Base-by-base conservation (phyloP, 2,797 vertebrate genomes). In the Pitangus sulphuratus region DNA sequence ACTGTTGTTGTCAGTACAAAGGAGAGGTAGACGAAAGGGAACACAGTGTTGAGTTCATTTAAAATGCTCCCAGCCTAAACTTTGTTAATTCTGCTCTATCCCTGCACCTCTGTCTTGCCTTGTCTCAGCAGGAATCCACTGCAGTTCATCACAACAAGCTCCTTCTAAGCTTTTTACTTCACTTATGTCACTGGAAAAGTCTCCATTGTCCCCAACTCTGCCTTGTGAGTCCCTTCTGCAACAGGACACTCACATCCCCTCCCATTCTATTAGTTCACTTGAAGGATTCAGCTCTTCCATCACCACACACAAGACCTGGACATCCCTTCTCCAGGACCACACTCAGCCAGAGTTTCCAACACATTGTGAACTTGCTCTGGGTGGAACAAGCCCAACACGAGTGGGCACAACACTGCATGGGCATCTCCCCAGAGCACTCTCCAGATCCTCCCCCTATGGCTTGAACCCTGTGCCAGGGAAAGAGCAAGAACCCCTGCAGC, bases 301-400 rank as follows among this genome's bases (percentile, higher is more conserved):
- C 51, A 45, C 45, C 44, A 39, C 10, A 2, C 1, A 13, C 13
- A 12, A 10, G 8, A 37, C 39, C 45, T 19, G 8, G 3, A n/a
- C 6, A 8, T 39, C 24, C 13, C 18, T 70, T 42, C 28, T 84
- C n/a, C 60, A 75, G 51, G 33, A 5, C 15, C 44, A 35, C 6
- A 1, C 33, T 12, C 18, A 76, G 24, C 45, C 39, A 6, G 1
- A 7, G 5, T 21, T 26, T 57, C n/a, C 68, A 62, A 0, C 5
- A 1, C 4, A 8, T 50, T 28, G 28, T 1, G 0, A 2, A 0
- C 31, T 48, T 48, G 12, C 17, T 62, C 28, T 40, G 16, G 26
- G 9, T 12, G 53, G 21, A 21, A 13, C 22, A 28, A 86, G 17
- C 22, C 22, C 9, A 44, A 6, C 65, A 25, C 45, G 37, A 28